Percentiles rank a stretch among this genome's conserved stretches.
phyloP scores from a whole-genome alignment of 1,140 invertebrate genomes.

The Drosophila kikkawai region DNA sequence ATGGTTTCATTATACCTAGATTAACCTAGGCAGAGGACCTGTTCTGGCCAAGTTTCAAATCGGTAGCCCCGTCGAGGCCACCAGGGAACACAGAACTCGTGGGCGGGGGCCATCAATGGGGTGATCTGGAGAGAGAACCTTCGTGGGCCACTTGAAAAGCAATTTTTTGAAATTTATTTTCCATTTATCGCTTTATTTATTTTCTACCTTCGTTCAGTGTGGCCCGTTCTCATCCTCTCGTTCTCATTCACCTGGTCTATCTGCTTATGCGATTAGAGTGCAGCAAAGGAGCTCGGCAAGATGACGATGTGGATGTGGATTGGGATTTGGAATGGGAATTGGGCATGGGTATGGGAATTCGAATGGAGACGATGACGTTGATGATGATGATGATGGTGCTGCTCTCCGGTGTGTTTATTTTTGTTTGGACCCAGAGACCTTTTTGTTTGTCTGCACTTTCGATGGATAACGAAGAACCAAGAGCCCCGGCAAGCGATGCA shows the following conservation, averaged over 20 bases:
- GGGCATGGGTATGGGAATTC: constrained; percentile 15
- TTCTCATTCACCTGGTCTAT: constrained; percentile 41
- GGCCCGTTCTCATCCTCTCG: constrained; percentile 28
- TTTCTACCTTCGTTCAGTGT: constrained; percentile 70
- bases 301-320: constrained; percentile 37
- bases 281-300: constrained; percentile 55
- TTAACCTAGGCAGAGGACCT: constrained; percentile 10
- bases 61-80: constrained; percentile 32
- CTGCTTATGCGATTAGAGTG: constrained; percentile 78
- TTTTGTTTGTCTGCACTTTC: constrained; percentile 51
- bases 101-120: constrained; percentile 20
- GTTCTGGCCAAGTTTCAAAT: constrained; percentile 14
- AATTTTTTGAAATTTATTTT: constrained; percentile 80
- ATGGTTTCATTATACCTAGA: constrained; percentile 7
- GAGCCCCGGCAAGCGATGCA: not conserved
- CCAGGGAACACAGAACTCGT: constrained; percentile 18
- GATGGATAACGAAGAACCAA: constrained; percentile 21
- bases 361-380: constrained; percentile 14
- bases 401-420: constrained; percentile 68
- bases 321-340: constrained; percentile 1
- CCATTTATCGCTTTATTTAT: constrained; percentile 82
- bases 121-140: constrained; percentile 22
- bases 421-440: constrained; percentile 67
- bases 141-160: constrained; percentile 73
- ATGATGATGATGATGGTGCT: constrained; percentile 38